Percentiles rank a stretch among this genome's conserved stretches.
phyloP scores from a whole-genome alignment of 2,797 vertebrate genomes.

The Antrozous pallidus region DNA sequence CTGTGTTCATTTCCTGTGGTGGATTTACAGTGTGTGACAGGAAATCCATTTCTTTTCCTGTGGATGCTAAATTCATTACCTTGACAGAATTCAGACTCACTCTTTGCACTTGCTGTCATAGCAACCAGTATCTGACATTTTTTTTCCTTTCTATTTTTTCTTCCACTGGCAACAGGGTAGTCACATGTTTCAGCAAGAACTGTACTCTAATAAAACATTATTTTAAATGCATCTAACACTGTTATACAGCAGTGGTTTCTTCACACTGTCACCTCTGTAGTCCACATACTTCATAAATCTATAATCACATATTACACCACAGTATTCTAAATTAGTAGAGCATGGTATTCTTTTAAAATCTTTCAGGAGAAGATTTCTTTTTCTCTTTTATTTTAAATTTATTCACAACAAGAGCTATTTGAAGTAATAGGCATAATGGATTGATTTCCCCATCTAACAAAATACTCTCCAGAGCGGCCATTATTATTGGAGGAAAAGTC shows the following conservation, averaged over 20 bases:
- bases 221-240: slow-evolving; percentile 36
- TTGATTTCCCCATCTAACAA: slow-evolving; percentile 52
- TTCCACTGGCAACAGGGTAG: slow-evolving; percentile 64
- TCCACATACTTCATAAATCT: slow-evolving; percentile 10
- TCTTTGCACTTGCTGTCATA: slow-evolving; percentile 84
- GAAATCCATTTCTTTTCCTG: slow-evolving; percentile 85
- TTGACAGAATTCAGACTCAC: slow-evolving; percentile 82
- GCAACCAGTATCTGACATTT: slow-evolving; percentile 78
- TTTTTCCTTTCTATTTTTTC: slow-evolving; percentile 69
- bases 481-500: background rate
- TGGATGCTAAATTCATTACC: slow-evolving; percentile 86
- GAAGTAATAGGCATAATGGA: background rate
- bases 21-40: slow-evolving; percentile 83
- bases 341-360: slow-evolving; percentile 34
- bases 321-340: slow-evolving; percentile 44
- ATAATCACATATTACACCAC: slow-evolving; percentile 33
- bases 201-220: slow-evolving; percentile 62
- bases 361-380: slow-evolving; percentile 40
- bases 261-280: background rate
- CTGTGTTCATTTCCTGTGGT: slow-evolving; percentile 76
- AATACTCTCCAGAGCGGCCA: background rate
- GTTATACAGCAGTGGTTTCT: background rate
- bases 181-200: slow-evolving; percentile 72
- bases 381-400: slow-evolving; percentile 47
- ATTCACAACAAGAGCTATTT: slow-evolving; percentile 52